Conservation (phyloP, 2,797 vertebrate genomes). For the Petrocephalus sullivani region DNA sequence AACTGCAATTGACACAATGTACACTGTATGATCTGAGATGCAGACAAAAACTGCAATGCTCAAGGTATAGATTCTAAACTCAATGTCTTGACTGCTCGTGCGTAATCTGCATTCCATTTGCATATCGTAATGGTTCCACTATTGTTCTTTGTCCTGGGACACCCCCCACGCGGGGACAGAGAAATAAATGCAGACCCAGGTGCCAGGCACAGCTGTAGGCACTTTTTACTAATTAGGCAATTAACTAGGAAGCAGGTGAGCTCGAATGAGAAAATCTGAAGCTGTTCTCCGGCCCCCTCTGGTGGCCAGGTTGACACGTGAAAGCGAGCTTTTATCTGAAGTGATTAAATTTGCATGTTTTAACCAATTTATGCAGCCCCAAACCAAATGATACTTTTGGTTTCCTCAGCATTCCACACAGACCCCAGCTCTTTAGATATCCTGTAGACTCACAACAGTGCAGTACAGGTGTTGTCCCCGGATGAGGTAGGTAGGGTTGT, state of each 20-base stretch:
- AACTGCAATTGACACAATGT: background rate
- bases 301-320: background rate
- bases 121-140: background rate
- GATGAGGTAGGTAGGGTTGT: background rate
- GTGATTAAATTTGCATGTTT: background rate
- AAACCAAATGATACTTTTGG: background rate
- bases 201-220: background rate
- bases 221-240: background rate
- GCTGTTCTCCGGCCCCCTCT: background rate
- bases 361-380: background rate
- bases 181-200: background rate
- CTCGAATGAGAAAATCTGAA: background rate
- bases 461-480: background rate
- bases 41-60: background rate
- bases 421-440: background rate
- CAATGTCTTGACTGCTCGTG: background rate
- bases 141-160: background rate
- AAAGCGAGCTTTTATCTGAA: background rate
- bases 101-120: background rate
- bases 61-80: background rate
- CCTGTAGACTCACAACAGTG: background rate
- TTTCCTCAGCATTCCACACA: background rate
- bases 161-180: background rate
- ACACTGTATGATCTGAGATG: background rate
- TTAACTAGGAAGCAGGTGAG: constrained; percentile 1